Conservation (phyloP, 23 tunicate genomes). For the Clavelina lepadiformis region DNA sequence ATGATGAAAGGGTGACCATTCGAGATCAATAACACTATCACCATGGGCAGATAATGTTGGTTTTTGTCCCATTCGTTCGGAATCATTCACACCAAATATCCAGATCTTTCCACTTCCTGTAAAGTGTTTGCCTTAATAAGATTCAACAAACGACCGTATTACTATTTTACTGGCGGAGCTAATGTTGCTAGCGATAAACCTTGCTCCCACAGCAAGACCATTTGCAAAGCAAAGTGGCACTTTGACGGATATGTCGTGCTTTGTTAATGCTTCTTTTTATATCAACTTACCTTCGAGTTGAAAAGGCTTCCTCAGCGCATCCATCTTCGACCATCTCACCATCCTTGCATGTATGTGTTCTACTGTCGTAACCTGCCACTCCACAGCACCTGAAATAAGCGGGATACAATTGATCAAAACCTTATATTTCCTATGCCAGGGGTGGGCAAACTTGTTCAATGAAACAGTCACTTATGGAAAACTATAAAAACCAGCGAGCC, state of each 20-base stretch:
- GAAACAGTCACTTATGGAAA: no score
- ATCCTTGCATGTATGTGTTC: no score
- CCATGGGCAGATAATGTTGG: constrained; percentile 68
- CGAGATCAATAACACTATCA: constrained; percentile 60
- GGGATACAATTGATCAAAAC: no score
- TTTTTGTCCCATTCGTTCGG: constrained; percentile 47
- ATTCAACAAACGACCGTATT: not conserved
- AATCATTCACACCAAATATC: constrained; percentile 30
- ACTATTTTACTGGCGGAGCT: constrained; percentile 65
- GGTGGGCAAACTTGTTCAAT: no score
- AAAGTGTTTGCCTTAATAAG: constrained; percentile 3
- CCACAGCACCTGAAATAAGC: no score
- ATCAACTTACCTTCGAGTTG: no score
- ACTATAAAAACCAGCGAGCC: no score
- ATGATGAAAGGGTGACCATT: constrained; percentile 78
- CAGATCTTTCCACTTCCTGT: constrained; percentile 79
- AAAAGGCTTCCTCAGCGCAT: no score
- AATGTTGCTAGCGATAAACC: constrained; percentile 60
- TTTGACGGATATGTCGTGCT: constrained; percentile 69
- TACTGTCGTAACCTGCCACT: no score
- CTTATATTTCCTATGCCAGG: constrained; percentile 44
- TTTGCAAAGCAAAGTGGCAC: constrained; percentile 76
- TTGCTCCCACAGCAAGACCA: constrained; percentile 56
- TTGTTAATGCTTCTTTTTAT: no score
- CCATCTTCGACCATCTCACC: no score